Base-by-base conservation (phyloP, 2,888 invertebrate genomes). In the Venusia cambrica region DNA sequence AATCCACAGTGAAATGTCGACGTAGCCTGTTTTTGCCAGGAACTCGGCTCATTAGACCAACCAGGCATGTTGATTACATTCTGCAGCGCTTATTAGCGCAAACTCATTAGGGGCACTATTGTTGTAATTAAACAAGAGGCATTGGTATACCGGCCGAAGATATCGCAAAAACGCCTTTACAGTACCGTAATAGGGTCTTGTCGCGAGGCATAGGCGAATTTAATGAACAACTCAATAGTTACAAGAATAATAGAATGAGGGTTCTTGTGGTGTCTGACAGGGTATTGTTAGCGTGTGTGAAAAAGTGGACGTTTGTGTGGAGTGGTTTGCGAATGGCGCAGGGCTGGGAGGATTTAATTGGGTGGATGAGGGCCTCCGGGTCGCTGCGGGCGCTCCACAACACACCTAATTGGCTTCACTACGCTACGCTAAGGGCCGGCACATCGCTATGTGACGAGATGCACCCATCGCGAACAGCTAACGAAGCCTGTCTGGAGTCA, bases 51-150 rank as follows among this genome's bases (percentile, higher is more conserved):
- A 85, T 85, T 87, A 87, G 84, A 79, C 73, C 76, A 76, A 66
- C 80, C 76, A 79, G 75, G 85, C 78, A 85, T 78, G 85, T 85
- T 85, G 84, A 85, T 85, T 85, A 85, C 84, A 84, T 84, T 87
- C 79, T 84, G 80, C 75, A 78, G 83, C 73, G 78, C 84, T 85
- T 87, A 85, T 85, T 85, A 87, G 77, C 77, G 80, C 83, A 81
- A 83, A 83, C 76, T 83, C 84, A 84, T 85, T 85, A 87, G 83
- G 75, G 73, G 76, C 73, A 84, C 85, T 85, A 85, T 85, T 87
- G 85, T 87, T 85, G 81, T 84, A 85, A 87, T 85, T 87, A 83
- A 85, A 84, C 83, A 79, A 79, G 78, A 74, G 73, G 71, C 72
- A 70, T 68, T 70, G 65, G 67, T 67, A 67, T 18, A 27, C 29